Percentiles rank a stretch among this genome's conserved stretches.
phyloP scores from a whole-genome alignment of 1,140 invertebrate species.

The Drosophila rhopaloa region DNA sequence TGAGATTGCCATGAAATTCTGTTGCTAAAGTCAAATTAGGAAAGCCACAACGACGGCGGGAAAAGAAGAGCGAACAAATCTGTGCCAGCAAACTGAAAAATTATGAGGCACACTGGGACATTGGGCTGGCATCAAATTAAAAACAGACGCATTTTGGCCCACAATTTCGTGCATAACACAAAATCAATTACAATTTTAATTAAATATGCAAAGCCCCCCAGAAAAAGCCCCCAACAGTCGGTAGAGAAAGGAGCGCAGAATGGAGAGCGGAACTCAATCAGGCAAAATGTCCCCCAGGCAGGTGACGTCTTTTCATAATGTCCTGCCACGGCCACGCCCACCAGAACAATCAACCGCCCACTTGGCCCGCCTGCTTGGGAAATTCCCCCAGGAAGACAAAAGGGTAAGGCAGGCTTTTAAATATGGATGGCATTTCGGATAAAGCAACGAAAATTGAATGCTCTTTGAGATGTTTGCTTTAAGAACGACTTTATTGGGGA shows the following conservation, averaged over 20 bases:
- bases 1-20: constrained; percentile 71
- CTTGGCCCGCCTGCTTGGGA: constrained; percentile 1
- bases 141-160: constrained; percentile 76
- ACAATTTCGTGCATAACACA: constrained; percentile 76
- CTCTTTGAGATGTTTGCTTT: constrained; percentile 24
- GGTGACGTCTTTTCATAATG: constrained; percentile 51
- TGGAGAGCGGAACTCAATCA: constrained; percentile 68
- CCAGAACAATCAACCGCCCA: constrained; percentile 30
- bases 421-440: constrained; percentile 23
- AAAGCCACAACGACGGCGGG: constrained; percentile 12
- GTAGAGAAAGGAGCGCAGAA: constrained; percentile 26
- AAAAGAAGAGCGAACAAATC: constrained; percentile 40
- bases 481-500: not conserved
- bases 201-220: constrained; percentile 77
- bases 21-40: constrained; percentile 63
- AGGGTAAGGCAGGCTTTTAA: constrained; percentile 39
- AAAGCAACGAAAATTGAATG: constrained; percentile 32
- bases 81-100: constrained; percentile 76
- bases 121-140: constrained; percentile 64
- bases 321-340: constrained; percentile 25
- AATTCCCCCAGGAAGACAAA: constrained; percentile 27
- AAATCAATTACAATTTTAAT: constrained; percentile 82
- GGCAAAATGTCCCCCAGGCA: constrained; percentile 56
- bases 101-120: constrained; percentile 76
- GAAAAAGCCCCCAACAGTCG: constrained; percentile 11